Conservation (phyloP, 1,140 invertebrate species). For the Drosophila pachea region DNA sequence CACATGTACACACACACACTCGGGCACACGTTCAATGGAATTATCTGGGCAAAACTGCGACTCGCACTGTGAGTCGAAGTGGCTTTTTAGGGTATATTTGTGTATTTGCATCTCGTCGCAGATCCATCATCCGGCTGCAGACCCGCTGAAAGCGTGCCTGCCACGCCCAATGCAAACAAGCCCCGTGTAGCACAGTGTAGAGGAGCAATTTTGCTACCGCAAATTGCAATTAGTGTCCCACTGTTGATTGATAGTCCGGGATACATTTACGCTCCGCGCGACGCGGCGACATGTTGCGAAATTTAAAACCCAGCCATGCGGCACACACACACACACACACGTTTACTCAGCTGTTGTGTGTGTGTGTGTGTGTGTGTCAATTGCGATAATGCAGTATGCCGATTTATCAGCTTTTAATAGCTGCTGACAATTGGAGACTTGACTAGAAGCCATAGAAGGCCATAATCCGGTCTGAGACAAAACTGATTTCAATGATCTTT, state of each 20-base stretch:
- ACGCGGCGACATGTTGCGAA: neutral
- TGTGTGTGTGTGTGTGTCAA: neutral
- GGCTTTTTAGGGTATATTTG: slow-evolving; percentile 12
- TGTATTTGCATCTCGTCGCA: slow-evolving; percentile 1
- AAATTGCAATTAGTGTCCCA: slow-evolving; percentile 39
- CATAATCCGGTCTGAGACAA: too few species aligned
- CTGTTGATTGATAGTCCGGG: slow-evolving; percentile 38
- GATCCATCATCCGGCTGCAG: slow-evolving; percentile 23
- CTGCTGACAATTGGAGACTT: neutral
- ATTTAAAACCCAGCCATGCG: slow-evolving; percentile 1
- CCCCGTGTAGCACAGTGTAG: slow-evolving; percentile 21
- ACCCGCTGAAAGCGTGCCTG: slow-evolving; percentile 19
- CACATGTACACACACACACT: neutral
- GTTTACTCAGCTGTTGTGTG: too few species aligned
- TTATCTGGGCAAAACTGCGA: slow-evolving; percentile 29
- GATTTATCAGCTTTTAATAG: neutral
- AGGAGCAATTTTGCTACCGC: slow-evolving; percentile 6
- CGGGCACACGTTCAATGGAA: slow-evolving; percentile 18
- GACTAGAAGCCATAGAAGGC: too few species aligned
- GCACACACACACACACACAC: neutral
- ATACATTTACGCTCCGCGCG: slow-evolving; percentile 8
- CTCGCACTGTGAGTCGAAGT: slow-evolving; percentile 20
- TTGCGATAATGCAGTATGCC: neutral
- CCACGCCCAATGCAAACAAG: slow-evolving; percentile 7
- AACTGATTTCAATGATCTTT: too few species aligned